Evolutionary conservation across 2,113 vertebrate genomes (phyloP).

Genomic region (Pachyramphus minor): DNA sequence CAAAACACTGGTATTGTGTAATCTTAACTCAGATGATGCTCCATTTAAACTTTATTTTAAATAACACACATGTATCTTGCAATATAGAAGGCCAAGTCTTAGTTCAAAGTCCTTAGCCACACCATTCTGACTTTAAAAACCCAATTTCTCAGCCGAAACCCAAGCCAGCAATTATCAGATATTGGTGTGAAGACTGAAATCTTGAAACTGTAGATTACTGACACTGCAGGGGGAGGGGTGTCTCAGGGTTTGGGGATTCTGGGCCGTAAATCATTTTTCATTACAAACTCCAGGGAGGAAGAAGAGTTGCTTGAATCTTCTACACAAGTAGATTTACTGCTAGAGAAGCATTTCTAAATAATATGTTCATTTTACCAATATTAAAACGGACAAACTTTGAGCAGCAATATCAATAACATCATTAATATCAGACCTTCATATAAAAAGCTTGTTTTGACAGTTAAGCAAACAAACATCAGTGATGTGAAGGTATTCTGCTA

Average conservation of each 20-base stretch:
- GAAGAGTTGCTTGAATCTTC: neutral
- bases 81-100: neutral
- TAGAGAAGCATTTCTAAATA: neutral
- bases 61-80: neutral
- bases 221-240: accelerated
- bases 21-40: neutral
- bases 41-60: neutral
- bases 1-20: too few relatives aligned
- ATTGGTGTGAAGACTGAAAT: neutral
- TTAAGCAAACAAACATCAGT: neutral
- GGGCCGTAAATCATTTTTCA: neutral
- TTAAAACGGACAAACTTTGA: neutral
- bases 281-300: neutral
- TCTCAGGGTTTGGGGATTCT: neutral
- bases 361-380: neutral
- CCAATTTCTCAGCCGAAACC: neutral
- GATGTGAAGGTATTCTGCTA: neutral
- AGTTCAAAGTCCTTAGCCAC: neutral
- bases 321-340: neutral
- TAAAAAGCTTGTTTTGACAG: neutral
- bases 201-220: neutral
- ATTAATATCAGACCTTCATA: neutral
- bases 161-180: neutral
- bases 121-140: neutral
- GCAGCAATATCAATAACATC: neutral